Conservation (phyloP, 92 coral and sea anemone species). For the Siderastrea siderea region DNA sequence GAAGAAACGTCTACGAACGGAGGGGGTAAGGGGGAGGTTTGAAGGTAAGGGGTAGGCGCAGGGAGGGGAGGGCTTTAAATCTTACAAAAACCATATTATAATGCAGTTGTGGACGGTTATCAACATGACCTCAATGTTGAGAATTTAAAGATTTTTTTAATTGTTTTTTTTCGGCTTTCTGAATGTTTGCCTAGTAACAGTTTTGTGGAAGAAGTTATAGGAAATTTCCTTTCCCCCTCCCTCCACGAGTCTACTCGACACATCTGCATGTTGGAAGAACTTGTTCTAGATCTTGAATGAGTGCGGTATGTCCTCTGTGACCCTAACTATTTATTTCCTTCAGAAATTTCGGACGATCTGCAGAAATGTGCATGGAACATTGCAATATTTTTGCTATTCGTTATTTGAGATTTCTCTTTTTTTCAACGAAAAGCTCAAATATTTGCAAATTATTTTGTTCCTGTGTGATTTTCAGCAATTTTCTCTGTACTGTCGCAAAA, state of each 20-base stretch:
- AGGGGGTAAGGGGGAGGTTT: slow-evolving; percentile 4
- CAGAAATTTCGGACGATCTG: not conserved
- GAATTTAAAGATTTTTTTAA: too few relatives aligned
- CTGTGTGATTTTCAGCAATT: not conserved
- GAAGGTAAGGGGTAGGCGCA: not conserved
- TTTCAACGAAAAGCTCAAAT: not conserved
- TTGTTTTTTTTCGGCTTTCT: not conserved
- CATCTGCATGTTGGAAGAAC: not conserved
- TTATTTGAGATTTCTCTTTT: not conserved
- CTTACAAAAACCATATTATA: too few relatives aligned
- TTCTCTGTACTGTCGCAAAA: slow-evolving; percentile 6
- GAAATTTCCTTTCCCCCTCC: not conserved
- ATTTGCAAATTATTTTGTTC: not conserved
- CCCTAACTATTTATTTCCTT: not conserved
- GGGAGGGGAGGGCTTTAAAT: too few relatives aligned
- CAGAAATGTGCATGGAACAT: not conserved
- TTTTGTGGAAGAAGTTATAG: not conserved
- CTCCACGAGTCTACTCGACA: too few relatives aligned
- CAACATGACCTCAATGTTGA: too few relatives aligned
- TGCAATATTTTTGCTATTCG: not conserved
- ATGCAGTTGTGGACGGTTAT: too few relatives aligned
- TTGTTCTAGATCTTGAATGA: not conserved
- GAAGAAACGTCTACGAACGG: not conserved
- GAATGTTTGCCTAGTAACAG: not conserved
- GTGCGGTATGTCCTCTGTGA: not conserved